phyloP scores from a whole-genome alignment of 2,888 invertebrate genomes.

The Lasius fuliginosus region DNA sequence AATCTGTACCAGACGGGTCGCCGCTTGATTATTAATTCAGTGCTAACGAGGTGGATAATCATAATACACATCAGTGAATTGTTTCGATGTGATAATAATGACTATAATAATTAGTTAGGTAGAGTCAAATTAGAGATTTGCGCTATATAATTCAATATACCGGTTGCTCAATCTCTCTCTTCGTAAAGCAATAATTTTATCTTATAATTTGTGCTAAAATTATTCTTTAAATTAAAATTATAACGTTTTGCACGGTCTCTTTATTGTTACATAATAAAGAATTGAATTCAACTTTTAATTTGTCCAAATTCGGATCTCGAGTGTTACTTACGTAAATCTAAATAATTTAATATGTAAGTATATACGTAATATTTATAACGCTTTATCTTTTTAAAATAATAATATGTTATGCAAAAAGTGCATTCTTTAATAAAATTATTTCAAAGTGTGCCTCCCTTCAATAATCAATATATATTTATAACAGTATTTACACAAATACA shows the following conservation, averaged over 20 bases:
- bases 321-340: neutral
- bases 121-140: constrained; percentile 58
- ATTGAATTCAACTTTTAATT: neutral
- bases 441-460: neutral
- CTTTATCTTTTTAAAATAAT: neutral
- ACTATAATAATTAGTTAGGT: constrained; percentile 69
- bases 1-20: constrained; percentile 37
- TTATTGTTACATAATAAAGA: neutral
- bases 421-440: constrained; percentile 1
- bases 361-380: neutral
- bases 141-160: constrained; percentile 11
- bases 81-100: constrained; percentile 69
- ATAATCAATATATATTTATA: neutral
- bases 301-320: neutral
- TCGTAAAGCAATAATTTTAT: neutral
- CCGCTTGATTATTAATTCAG: constrained; percentile 59
- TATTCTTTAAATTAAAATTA: neutral
- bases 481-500: too few species aligned
- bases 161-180: constrained; percentile 13
- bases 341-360: neutral
- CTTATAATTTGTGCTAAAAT: constrained; percentile 3
- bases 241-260: neutral
- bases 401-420: neutral
- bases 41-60: constrained; percentile 66
- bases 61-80: constrained; percentile 61